Conservation (phyloP, 2,113 vertebrate genomes). For the Columba livia region DNA sequence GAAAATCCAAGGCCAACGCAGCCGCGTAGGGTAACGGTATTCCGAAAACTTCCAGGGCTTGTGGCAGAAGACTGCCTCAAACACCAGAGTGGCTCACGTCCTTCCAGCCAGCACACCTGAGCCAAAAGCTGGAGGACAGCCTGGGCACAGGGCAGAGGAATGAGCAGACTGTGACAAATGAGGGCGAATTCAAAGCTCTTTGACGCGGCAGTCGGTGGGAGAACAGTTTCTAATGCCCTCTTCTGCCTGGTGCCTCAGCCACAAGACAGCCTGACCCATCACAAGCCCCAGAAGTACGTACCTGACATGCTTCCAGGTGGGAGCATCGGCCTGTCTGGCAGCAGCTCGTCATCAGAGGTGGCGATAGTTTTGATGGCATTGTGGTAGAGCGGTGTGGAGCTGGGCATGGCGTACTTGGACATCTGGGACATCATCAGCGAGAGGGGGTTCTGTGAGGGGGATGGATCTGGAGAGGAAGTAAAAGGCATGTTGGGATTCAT, state of each 20-base stretch:
- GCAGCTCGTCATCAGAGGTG: constrained; percentile 94
- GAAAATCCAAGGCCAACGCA: neutral
- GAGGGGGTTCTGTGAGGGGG: constrained; percentile 91
- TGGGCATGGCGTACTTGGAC: constrained; percentile 99
- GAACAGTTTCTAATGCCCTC: neutral
- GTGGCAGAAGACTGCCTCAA: neutral
- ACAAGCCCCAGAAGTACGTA: neutral
- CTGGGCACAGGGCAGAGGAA: neutral
- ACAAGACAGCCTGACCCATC: neutral
- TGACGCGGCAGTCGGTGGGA: neutral
- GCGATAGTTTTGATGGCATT: constrained; percentile 99
- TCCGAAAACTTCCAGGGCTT: neutral
- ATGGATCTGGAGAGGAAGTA: constrained; percentile 87
- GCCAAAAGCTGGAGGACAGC: neutral
- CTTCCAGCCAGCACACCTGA: neutral
- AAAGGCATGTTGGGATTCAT: constrained; percentile 89
- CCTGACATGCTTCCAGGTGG: constrained; percentile 88
- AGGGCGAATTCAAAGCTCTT: neutral
- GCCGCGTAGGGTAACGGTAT: neutral
- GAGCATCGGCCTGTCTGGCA: constrained; percentile 89
- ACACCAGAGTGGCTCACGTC: neutral
- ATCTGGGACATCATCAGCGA: constrained; percentile 99
- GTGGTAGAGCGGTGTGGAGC: constrained; percentile 96
- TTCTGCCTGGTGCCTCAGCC: neutral
- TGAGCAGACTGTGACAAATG: rapidly evolving